phyloP scores from a whole-genome alignment of 2,888 invertebrate species.

The Flexamia atlantica region DNA sequence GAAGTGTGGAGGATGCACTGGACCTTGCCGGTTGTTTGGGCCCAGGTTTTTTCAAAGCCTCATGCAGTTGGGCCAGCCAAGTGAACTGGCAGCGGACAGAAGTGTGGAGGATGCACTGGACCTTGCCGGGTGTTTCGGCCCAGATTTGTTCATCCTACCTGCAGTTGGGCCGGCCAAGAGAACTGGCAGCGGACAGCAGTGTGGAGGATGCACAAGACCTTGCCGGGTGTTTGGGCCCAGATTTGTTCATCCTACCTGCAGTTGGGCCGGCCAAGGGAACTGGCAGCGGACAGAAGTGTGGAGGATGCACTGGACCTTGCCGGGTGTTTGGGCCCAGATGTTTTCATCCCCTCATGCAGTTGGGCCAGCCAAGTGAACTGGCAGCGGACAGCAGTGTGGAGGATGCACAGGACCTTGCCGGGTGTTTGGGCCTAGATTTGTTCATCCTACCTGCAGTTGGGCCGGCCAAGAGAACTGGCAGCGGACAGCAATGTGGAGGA shows the following conservation, averaged over 20 bases:
- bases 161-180: background rate
- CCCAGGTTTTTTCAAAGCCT: too few relatives aligned
- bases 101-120: slow-evolving; percentile 5
- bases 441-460: too few relatives aligned
- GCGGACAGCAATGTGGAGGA: slow-evolving; percentile 9
- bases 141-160: too few relatives aligned
- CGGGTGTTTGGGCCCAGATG: too few relatives aligned
- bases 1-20: slow-evolving; percentile 3
- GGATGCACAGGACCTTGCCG: too few relatives aligned
- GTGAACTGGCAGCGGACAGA: background rate
- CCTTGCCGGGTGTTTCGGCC: too few relatives aligned
- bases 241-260: too few relatives aligned
- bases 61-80: background rate
- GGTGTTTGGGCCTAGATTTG: too few relatives aligned
- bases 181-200: background rate
- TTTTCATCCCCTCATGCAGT: too few relatives aligned
- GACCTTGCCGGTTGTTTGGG: too few relatives aligned
- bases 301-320: background rate
- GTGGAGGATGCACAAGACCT: slow-evolving; percentile 9
- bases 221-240: too few relatives aligned
- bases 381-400: slow-evolving; percentile 6
- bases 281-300: background rate
- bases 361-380: background rate
- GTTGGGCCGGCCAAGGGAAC: background rate
- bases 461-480: background rate